These are phyloP conservation scores for Caradrina clavipalpis DNA, from an alignment of 2,888 invertebrate genomes.

Conservation along the genomic window DNA sequence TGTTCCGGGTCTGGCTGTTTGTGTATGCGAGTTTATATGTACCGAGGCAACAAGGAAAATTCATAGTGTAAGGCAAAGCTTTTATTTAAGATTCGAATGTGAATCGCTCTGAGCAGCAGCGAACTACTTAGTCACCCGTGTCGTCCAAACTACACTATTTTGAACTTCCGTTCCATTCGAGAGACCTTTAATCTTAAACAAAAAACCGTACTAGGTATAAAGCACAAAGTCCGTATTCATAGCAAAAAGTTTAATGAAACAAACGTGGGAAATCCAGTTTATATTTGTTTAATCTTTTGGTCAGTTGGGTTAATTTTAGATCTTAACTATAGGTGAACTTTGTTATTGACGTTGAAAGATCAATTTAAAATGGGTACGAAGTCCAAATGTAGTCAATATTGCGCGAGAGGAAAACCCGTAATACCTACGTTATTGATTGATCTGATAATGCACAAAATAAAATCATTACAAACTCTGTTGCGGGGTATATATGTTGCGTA, in stretches of 20 bases:
- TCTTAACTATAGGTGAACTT: not conserved
- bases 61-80: too few relatives aligned
- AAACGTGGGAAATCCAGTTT: slow-evolving; percentile 9
- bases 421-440: not conserved
- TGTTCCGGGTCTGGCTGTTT: too few relatives aligned
- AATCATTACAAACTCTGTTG: not conserved
- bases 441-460: not conserved
- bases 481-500: too few relatives aligned
- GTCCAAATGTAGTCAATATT: slow-evolving; percentile 5
- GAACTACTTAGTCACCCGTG: too few relatives aligned
- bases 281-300: slow-evolving; percentile 3
- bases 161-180: not conserved
- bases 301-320: not conserved
- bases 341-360: not conserved
- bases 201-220: slow-evolving; percentile 6
- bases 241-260: not conserved
- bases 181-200: slow-evolving; percentile 20
- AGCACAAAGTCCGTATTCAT: slow-evolving; percentile 3
- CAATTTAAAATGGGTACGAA: not conserved
- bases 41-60: too few relatives aligned
- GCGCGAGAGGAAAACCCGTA: slow-evolving; percentile 6
- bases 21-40: too few relatives aligned
- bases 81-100: too few relatives aligned
- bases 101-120: too few relatives aligned
- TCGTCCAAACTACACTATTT: not conserved